Evolutionary conservation across 2,888 invertebrate species (phyloP).

Genomic region (Habroteleia sp.): DNA sequence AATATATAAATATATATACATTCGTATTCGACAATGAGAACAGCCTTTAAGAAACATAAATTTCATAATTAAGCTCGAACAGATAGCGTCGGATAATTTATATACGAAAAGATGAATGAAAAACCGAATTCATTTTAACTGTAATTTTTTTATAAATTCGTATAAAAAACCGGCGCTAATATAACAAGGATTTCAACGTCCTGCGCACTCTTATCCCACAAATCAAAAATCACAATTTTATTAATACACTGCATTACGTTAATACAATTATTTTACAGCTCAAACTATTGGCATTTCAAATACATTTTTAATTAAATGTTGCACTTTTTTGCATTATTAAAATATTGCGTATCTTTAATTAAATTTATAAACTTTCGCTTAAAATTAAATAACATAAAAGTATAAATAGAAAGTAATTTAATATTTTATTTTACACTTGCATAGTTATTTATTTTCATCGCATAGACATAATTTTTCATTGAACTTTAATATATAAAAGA

Average conservation of each 20-base stretch:
- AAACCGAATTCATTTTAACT: not conserved
- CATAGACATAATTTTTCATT: too few species aligned
- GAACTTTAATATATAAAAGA: too few species aligned
- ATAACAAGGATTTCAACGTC: constrained; percentile 41
- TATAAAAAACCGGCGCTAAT: constrained; percentile 18
- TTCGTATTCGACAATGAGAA: constrained; percentile 46
- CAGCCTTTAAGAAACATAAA: constrained; percentile 37
- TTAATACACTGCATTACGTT: not conserved
- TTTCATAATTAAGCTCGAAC: constrained; percentile 46
- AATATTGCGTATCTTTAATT: too few species aligned
- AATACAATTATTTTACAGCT: constrained; percentile 11
- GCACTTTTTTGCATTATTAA: constrained; percentile 23
- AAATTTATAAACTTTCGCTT: too few species aligned
- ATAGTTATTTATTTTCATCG: too few species aligned
- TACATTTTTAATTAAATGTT: constrained; percentile 6
- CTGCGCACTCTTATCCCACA: constrained; percentile 21
- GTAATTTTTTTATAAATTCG: too few species aligned
- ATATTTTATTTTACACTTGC: too few species aligned
- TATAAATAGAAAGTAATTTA: too few species aligned
- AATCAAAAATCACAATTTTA: constrained; percentile 6
- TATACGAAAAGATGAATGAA: not conserved
- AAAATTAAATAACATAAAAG: too few species aligned
- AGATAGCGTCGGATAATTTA: constrained; percentile 1
- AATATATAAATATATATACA: constrained; percentile 27
- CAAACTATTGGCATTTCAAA: not conserved